Base-by-base conservation (phyloP, 2,797 vertebrate species). In the Sebastes nivosus region DNA sequence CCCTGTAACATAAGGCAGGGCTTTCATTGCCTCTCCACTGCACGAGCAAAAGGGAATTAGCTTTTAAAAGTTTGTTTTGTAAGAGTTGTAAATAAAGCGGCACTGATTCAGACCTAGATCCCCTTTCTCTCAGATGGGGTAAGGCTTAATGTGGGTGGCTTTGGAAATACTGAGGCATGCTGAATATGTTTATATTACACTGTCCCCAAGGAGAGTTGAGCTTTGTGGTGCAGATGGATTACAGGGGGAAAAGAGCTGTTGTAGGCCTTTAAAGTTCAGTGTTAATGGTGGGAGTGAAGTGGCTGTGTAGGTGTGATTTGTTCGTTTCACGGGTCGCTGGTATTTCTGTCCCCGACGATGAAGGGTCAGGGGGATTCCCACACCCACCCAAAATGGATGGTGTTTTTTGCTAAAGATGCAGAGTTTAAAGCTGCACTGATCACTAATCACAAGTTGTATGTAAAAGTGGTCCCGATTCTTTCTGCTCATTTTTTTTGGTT, bases 151-250 rank as follows among this genome's bases (percentile, higher is more conserved):
- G 88, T 93, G 88, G 93, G 90, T 92, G 93, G 91, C 86, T 92
- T 94, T 94, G 95, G 93, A 94, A 95, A 94, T 84, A 93, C 81
- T 93, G 92, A 94, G 89, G 82, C 93, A 89, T 81, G 85, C 88
- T 85, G 88, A 87, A 90, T 85, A 88, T 95, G 93, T 94, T 94
- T 93, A 86, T 93, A 85, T 90, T 93, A 89, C 87, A 84, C 83
- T 84, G 89, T 94, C 93, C 89, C 92, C 68, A 50, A 82, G 91
- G 92, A 91, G 89, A 87, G 89, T 61, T 80, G 87, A 91, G 91
- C 89, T 92, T 91, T 85, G 88, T 90, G 92, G 91, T 87, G 83
- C 80, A 91, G 90, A 92, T 92, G 93, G 85, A 93, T 92, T 91
- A 91, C 87, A 77, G 89, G 77, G 88, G 80, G 73, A 46, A 86